These are phyloP conservation scores for Apoderus coryli DNA, from an alignment of 2,888 invertebrate species.

Conservation along the genomic window DNA sequence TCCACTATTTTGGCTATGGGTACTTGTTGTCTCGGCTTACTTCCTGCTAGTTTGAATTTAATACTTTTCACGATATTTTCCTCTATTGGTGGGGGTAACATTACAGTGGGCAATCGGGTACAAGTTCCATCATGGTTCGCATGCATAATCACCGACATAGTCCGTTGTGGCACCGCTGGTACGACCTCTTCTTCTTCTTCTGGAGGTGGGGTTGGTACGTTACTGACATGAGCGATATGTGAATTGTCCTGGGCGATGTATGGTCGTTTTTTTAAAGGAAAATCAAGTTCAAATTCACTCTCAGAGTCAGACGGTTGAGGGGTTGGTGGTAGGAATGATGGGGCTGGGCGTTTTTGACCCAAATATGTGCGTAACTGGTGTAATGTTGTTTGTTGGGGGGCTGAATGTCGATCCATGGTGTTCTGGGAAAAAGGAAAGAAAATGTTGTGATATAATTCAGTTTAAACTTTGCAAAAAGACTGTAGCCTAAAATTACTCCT, in stretches of 20 bases:
- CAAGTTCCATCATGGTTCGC: slow-evolving; percentile 68
- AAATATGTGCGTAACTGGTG: slow-evolving; percentile 20
- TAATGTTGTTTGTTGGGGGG: slow-evolving; percentile 18
- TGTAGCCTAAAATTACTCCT: too few species aligned
- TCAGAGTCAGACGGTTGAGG: slow-evolving; percentile 81
- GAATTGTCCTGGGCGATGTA: slow-evolving; percentile 39
- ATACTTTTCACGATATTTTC: slow-evolving; percentile 52
- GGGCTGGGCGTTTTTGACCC: slow-evolving; percentile 22
- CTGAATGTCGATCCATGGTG: slow-evolving; percentile 23
- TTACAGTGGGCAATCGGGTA: slow-evolving; percentile 22
- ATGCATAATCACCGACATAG: slow-evolving; percentile 73
- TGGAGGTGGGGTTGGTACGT: slow-evolving; percentile 1
- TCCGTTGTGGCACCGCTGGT: slow-evolving; percentile 20
- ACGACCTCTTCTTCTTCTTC: neutral
- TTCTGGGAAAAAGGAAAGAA: slow-evolving; percentile 20
- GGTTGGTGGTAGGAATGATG: slow-evolving; percentile 37
- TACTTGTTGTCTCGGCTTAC: slow-evolving; percentile 37
- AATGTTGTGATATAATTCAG: slow-evolving; percentile 2
- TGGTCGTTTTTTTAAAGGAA: slow-evolving; percentile 44
- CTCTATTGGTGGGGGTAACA: slow-evolving; percentile 19
- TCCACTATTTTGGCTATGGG: slow-evolving; percentile 2
- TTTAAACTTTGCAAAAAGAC: slow-evolving; percentile 5
- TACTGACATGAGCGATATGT: slow-evolving; percentile 11
- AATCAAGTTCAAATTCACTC: slow-evolving; percentile 31
- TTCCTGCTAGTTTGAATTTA: slow-evolving; percentile 56